Evolutionary conservation across 2,113 vertebrate genomes (phyloP).

Genomic region (Chaetorhynchus papuensis): DNA sequence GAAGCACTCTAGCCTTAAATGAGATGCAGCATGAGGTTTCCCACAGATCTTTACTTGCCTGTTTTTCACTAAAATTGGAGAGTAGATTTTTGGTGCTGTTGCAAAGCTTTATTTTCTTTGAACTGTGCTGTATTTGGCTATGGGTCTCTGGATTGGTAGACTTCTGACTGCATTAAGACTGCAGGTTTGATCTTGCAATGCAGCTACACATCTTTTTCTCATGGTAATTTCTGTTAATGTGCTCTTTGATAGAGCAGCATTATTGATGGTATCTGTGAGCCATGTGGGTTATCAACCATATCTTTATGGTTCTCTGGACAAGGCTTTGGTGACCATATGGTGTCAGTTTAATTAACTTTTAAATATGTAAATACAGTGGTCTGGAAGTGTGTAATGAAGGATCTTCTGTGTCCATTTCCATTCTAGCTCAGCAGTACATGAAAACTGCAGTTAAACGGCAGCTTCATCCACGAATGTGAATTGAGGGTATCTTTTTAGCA

Average conservation of each 20-base stretch:
- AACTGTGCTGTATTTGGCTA: not conserved
- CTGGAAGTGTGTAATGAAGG: not conserved
- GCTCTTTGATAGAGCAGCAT: not conserved
- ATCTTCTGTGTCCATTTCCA: not conserved
- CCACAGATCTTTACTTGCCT: not conserved
- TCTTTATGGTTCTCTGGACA: slow-evolving; percentile 9
- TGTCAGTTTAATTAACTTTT: slow-evolving; percentile 30
- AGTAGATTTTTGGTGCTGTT: not conserved
- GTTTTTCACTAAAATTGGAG: slow-evolving; percentile 8
- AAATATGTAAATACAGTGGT: not conserved
- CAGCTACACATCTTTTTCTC: not conserved
- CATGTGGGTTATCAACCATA: not conserved
- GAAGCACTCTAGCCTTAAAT: not conserved
- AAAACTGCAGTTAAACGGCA: not conserved
- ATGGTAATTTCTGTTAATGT: not conserved
- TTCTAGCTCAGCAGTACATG: not conserved
- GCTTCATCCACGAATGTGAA: not conserved
- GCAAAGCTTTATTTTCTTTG: not conserved
- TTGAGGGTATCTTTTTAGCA: not conserved
- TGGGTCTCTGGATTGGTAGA: not conserved
- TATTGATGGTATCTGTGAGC: not conserved
- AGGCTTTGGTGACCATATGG: slow-evolving; percentile 12
- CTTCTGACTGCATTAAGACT: not conserved
- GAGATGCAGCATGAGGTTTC: slow-evolving; percentile 33
- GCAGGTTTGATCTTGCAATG: not conserved